A percentile compares a stretch with the other conserved stretches of the same genome.
Conservation (phyloP, 2,888 invertebrate species). For the Mesorhabditis spiculigera region DNA sequence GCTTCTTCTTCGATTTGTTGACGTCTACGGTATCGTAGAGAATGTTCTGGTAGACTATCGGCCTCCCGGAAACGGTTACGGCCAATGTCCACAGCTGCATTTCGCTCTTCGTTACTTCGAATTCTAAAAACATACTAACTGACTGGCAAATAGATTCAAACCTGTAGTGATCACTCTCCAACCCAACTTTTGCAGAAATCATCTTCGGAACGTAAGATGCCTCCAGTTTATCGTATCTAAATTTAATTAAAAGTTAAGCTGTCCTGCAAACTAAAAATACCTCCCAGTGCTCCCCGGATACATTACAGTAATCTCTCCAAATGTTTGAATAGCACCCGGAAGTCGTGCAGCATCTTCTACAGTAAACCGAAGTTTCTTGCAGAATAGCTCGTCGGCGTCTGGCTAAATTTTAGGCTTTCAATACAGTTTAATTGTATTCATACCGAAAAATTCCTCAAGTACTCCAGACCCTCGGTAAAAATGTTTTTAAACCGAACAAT, state of each 20-base stretch:
- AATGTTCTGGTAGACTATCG: slow-evolving; percentile 14
- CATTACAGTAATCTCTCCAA: slow-evolving; percentile 78
- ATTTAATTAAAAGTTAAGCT: not conserved
- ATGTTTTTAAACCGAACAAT: slow-evolving; percentile 88
- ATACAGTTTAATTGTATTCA: slow-evolving; percentile 1
- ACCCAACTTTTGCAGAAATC: slow-evolving; percentile 31
- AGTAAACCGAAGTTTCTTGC: slow-evolving; percentile 67
- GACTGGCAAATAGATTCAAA: slow-evolving; percentile 8
- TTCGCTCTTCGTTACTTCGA: not conserved
- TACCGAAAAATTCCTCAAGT: slow-evolving; percentile 85
- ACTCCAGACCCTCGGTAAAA: slow-evolving; percentile 89
- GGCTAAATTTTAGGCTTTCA: slow-evolving; percentile 38
- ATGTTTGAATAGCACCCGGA: slow-evolving; percentile 72
- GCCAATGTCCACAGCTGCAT: not conserved
- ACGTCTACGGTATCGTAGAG: slow-evolving; percentile 45
- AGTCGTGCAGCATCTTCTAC: slow-evolving; percentile 79
- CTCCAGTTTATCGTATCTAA: slow-evolving; percentile 32
- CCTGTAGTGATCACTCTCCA: slow-evolving; percentile 39
- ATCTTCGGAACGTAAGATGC: slow-evolving; percentile 52
- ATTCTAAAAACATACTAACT: not conserved
- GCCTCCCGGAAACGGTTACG: not conserved
- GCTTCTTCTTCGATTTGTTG: slow-evolving; percentile 52
- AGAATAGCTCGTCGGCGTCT: slow-evolving; percentile 66
- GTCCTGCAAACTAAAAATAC: slow-evolving; percentile 12
- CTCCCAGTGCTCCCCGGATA: slow-evolving; percentile 55